A percentile compares a stretch with the other conserved stretches of the same genome.
These are phyloP conservation scores for Pseudochromis fuscus DNA, from an alignment of 2,797 vertebrate genomes.

Conservation along the genomic window DNA sequence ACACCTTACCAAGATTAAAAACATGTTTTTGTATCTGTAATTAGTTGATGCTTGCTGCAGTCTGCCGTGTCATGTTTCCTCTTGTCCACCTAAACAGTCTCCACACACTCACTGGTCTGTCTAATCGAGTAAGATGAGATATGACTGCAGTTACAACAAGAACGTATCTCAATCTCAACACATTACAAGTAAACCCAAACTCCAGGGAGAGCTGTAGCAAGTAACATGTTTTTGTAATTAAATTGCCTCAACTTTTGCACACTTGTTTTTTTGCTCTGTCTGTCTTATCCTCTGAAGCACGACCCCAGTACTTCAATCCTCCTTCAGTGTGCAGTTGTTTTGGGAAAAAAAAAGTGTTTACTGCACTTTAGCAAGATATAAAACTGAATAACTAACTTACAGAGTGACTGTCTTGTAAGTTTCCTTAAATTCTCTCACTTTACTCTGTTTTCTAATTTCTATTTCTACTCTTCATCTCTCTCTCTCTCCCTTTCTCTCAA, in stretches of 20 bases:
- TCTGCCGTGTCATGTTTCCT: conserved; percentile 14
- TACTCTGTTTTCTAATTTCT: background rate
- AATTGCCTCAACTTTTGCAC: background rate
- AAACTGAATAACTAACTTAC: conserved; percentile 18
- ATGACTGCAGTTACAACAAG: background rate
- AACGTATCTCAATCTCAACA: conserved; percentile 36
- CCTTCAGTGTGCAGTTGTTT: conserved; percentile 20
- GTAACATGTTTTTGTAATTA: background rate
- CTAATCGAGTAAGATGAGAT: conserved; percentile 4
- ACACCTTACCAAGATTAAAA: background rate
- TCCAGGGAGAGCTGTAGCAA: background rate
- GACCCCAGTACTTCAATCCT: conserved; percentile 25
- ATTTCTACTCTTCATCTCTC: background rate
- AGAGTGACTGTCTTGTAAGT: background rate
- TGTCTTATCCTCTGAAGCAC: background rate
- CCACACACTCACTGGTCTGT: conserved; percentile 9
- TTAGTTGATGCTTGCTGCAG: conserved; percentile 7
- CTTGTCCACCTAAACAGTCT: conserved; percentile 1
- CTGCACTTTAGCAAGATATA: background rate
- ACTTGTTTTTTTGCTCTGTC: background rate
- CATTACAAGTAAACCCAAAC: conserved; percentile 23
- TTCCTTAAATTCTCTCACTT: conserved; percentile 1
- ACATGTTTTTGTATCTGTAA: conserved; percentile 1
- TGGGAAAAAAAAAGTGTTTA: conserved; percentile 17
- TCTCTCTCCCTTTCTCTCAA: background rate